These are phyloP conservation scores for Idaea biselata DNA, from an alignment of 2,888 invertebrate species.

Conservation along the genomic window DNA sequence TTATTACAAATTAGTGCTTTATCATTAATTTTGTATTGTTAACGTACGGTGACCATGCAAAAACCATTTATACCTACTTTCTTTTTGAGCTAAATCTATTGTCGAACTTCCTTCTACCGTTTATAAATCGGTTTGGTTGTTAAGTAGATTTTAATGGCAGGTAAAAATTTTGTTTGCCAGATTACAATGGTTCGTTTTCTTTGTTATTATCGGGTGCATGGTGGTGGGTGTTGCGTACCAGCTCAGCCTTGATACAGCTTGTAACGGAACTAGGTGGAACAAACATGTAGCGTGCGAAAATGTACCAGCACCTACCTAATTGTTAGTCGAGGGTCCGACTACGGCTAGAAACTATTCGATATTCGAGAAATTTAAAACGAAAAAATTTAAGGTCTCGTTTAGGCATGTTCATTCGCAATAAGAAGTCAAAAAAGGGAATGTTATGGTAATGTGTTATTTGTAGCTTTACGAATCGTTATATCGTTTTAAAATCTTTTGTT, in stretches of 20 bases:
- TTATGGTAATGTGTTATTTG: neutral
- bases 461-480: neutral
- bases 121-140: conserved; percentile 31
- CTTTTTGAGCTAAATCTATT: conserved; percentile 36
- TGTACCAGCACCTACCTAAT: conserved; percentile 18
- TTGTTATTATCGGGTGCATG: conserved; percentile 31
- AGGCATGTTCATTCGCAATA: neutral
- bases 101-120: conserved; percentile 26
- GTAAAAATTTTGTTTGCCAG: conserved; percentile 37
- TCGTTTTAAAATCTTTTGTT: too few species aligned
- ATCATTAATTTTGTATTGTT: conserved; percentile 14
- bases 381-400: neutral
- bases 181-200: conserved; percentile 32
- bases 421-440: neutral
- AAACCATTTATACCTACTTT: conserved; percentile 23
- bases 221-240: conserved; percentile 26
- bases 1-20: neutral
- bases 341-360: conserved; percentile 14
- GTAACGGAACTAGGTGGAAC: conserved; percentile 31
- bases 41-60: conserved; percentile 37
- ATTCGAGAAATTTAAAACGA: conserved; percentile 1
- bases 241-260: conserved; percentile 33
- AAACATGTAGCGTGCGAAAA: conserved; percentile 36
- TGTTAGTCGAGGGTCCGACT: conserved; percentile 21
- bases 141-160: conserved; percentile 37